phyloP scores from a whole-genome alignment of 2,113 vertebrate genomes.

The Caracal caracal region DNA sequence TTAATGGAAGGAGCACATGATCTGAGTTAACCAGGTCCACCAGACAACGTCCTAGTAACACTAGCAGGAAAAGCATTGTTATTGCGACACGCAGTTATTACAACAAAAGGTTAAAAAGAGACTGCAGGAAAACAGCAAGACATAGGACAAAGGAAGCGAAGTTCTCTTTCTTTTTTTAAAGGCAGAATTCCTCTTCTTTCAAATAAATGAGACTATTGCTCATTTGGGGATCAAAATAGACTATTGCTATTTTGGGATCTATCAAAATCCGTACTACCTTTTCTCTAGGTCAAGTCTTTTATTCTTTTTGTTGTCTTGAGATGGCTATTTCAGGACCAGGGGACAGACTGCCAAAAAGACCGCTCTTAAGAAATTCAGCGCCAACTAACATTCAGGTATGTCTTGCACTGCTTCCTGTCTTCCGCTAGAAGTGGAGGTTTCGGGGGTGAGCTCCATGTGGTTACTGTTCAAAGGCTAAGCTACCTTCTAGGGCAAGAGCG shows the following conservation, averaged over 20 bases:
- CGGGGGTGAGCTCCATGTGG: neutral
- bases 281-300: conserved; percentile 34
- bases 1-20: neutral
- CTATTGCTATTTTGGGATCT: neutral
- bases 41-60: neutral
- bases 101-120: neutral
- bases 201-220: conserved; percentile 18
- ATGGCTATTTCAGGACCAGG: conserved; percentile 22
- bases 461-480: neutral
- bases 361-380: neutral
- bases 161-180: neutral
- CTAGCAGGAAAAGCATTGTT: neutral
- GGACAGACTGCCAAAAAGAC: neutral
- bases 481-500: neutral
- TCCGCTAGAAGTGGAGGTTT: neutral
- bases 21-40: neutral
- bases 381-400: neutral
- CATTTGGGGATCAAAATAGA: neutral
- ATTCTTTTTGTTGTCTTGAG: neutral
- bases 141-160: neutral
- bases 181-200: neutral
- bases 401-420: neutral
- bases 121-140: neutral
- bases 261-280: neutral
- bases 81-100: neutral